Evolutionary conservation across 2,888 invertebrate genomes (phyloP).

Genomic region (Scaptomyza cyrtandrae): DNA sequence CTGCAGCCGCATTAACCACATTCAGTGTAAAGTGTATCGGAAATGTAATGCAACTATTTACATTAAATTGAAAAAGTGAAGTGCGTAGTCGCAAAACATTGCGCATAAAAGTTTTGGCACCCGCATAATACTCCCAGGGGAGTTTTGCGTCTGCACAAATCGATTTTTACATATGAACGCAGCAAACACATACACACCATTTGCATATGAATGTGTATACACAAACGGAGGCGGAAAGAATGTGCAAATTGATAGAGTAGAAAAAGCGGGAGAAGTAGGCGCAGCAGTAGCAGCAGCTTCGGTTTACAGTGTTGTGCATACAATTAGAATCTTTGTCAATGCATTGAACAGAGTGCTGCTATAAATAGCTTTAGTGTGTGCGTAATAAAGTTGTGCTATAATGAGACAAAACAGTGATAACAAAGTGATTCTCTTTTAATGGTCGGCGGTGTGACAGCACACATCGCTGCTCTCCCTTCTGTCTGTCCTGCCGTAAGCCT

Average conservation of each 20-base stretch:
- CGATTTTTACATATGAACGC: slow-evolving; percentile 61
- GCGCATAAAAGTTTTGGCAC: slow-evolving; percentile 25
- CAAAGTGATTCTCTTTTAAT: slow-evolving; percentile 30
- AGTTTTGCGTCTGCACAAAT: slow-evolving; percentile 68
- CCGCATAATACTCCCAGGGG: slow-evolving; percentile 49
- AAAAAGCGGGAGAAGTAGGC: slow-evolving; percentile 47
- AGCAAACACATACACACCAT: slow-evolving; percentile 23
- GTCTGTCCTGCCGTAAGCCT: slow-evolving; percentile 65
- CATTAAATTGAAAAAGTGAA: slow-evolving; percentile 30
- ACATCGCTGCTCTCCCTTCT: slow-evolving; percentile 16
- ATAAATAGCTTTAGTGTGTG: slow-evolving; percentile 30
- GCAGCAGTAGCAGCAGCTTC: slow-evolving; percentile 30
- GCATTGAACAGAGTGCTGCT: neutral
- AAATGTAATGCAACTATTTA: slow-evolving; percentile 37
- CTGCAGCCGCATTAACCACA: slow-evolving; percentile 20
- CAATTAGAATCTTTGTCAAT: slow-evolving; percentile 42
- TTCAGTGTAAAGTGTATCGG: slow-evolving; percentile 29
- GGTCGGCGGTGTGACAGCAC: slow-evolving; percentile 28
- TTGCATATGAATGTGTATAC: slow-evolving; percentile 17
- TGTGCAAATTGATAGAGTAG: slow-evolving; percentile 38
- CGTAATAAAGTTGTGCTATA: slow-evolving; percentile 6
- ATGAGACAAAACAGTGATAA: slow-evolving; percentile 25
- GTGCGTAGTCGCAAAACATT: slow-evolving; percentile 11
- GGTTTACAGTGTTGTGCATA: slow-evolving; percentile 53
- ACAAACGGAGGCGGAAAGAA: slow-evolving; percentile 30